Evolutionary conservation across 2,113 vertebrate genomes (phyloP).

Genomic region (Menura novaehollandiae): DNA sequence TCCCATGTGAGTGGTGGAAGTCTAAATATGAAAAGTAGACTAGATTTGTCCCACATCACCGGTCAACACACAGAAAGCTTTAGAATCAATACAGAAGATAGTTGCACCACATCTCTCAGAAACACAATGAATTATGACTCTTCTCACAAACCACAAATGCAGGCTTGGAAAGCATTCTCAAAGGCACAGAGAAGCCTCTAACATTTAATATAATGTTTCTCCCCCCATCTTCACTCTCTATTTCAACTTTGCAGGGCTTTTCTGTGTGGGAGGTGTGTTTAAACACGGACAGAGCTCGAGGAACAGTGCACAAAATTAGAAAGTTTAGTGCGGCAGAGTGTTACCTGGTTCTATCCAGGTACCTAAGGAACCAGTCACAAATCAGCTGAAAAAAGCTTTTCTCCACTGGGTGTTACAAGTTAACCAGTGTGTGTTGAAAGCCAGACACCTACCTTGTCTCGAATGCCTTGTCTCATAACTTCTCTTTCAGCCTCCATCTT

Average conservation of each 20-base stretch:
- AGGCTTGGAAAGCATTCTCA: neutral
- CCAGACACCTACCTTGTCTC: constrained; percentile 83
- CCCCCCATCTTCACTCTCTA: neutral
- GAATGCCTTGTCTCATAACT: constrained; percentile 88
- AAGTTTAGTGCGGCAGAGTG: neutral
- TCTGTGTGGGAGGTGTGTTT: neutral
- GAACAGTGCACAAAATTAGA: neutral
- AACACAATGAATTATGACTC: neutral
- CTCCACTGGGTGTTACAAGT: neutral
- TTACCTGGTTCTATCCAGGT: neutral
- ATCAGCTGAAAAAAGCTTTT: neutral
- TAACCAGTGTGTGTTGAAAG: neutral
- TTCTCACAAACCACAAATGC: neutral
- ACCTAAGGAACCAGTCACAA: neutral
- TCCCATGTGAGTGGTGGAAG: neutral
- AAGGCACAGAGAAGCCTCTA: neutral
- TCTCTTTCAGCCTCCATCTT: constrained; percentile 92
- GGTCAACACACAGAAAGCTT: neutral
- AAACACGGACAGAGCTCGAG: neutral
- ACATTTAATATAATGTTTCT: neutral
- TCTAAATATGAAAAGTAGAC: neutral
- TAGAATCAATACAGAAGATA: neutral
- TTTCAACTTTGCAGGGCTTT: neutral
- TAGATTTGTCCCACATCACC: neutral
- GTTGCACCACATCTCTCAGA: neutral